A percentile compares a stretch with the other conserved stretches of the same genome.
phyloP scores from a whole-genome alignment of 2,888 invertebrate genomes.

The Synergus gifuensis region DNA sequence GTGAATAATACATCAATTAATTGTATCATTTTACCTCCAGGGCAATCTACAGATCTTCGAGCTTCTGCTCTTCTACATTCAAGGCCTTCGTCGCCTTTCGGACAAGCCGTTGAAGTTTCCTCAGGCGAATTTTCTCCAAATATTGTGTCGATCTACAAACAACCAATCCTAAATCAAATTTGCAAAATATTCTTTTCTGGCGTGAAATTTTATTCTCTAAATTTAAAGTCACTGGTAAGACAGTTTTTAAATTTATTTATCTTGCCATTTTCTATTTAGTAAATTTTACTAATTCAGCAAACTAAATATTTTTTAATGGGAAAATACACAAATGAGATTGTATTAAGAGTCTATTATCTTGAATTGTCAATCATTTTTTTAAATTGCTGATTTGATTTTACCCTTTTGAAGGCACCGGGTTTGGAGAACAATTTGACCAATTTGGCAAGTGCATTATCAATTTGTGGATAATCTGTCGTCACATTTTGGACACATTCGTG shows the following conservation, averaged over 20 bases:
- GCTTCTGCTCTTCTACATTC: constrained; percentile 76
- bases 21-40: constrained; percentile 68
- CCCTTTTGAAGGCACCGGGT: constrained; percentile 76
- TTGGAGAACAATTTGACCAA: constrained; percentile 75
- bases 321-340: not conserved
- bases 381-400: constrained; percentile 53
- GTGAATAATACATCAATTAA: not conserved
- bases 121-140: constrained; percentile 71
- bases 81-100: constrained; percentile 75
- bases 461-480: constrained; percentile 52
- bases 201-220: too few relatives aligned
- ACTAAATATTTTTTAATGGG: not conserved
- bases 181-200: not conserved
- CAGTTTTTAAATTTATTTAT: not conserved
- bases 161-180: constrained; percentile 12
- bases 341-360: not conserved
- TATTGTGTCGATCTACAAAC: constrained; percentile 69
- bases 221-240: not conserved
- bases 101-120: constrained; percentile 70
- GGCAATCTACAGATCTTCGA: constrained; percentile 75
- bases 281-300: too few relatives aligned
- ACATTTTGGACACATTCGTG: constrained; percentile 57
- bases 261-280: too few relatives aligned
- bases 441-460: constrained; percentile 72
- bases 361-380: not conserved